Conservation (phyloP, 2,797 vertebrate species). For the Neostethus bicornis region DNA sequence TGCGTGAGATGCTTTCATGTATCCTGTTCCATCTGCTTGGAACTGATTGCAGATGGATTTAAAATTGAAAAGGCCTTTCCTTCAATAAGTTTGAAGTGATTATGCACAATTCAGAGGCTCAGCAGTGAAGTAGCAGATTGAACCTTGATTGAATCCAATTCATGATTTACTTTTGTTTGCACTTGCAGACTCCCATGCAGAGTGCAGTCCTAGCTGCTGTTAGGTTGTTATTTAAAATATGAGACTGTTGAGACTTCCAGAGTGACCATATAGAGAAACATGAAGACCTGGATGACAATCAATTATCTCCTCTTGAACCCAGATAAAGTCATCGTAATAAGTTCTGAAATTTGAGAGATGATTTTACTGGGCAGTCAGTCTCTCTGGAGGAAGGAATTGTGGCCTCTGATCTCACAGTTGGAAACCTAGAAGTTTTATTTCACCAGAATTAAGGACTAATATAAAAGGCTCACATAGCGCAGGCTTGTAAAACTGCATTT, state of each 20-base stretch:
- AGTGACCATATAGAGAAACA: too few relatives aligned
- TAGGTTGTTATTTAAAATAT: slow-evolving; percentile 6
- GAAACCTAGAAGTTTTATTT: too few relatives aligned
- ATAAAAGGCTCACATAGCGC: too few relatives aligned
- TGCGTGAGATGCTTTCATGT: slow-evolving; percentile 35
- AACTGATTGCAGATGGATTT: slow-evolving; percentile 39
- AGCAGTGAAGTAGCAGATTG: slow-evolving; percentile 21
- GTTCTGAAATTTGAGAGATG: too few relatives aligned
- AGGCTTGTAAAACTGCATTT: too few relatives aligned
- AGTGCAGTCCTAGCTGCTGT: not conserved
- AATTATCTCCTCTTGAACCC: too few relatives aligned
- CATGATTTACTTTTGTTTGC: slow-evolving; percentile 10
- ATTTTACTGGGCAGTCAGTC: too few relatives aligned
- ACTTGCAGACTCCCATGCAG: not conserved
- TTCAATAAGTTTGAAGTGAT: slow-evolving; percentile 18
- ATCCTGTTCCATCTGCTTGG: slow-evolving; percentile 23
- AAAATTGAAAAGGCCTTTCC: slow-evolving; percentile 24
- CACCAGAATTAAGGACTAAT: too few relatives aligned
- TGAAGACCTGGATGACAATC: too few relatives aligned
- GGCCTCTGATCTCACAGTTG: too few relatives aligned
- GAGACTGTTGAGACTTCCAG: not conserved
- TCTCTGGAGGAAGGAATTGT: too few relatives aligned
- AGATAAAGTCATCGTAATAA: too few relatives aligned
- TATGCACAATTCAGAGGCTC: slow-evolving; percentile 3
- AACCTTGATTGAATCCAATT: slow-evolving; percentile 32